Base-by-base conservation (phyloP, 1,140 invertebrate species). In the Aphelinus atriplicis region DNA sequence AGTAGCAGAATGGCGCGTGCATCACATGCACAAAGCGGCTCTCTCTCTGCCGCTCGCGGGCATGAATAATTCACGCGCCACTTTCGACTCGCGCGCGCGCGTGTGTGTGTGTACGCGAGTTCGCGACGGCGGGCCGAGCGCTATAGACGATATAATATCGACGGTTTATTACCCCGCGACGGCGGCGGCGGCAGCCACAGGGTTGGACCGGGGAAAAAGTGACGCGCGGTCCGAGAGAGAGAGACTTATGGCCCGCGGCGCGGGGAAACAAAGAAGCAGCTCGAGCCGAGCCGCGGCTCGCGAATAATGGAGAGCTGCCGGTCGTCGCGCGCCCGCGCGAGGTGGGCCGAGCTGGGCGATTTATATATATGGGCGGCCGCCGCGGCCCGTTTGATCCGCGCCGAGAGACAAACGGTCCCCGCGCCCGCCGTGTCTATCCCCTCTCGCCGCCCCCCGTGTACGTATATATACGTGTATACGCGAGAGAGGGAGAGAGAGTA, bases 341-440 rank as follows among this genome's bases (percentile, higher is more conserved):
- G 9, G 51, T 53, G 51, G 4, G 51, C 51, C 51, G 51, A 4
- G 51, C 51, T 0, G 9, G 51, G 4, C 51, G 9, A 53, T 26
- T 26, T 26, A 53, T 53, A 53, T 53, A 53, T 53, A 53, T 9
- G 51, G 51, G 26, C 26, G 26, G 83, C 86, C 86, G 88, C 88
- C 87, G 86, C 87, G 86, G 86, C 83, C 84, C 86, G 84, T 87
- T 88, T 87, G 85, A 87, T 85, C 84, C 87, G 82, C 81, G 78
- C 84, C 83, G 84, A 87, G 87, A 88, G 86, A 88, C 86, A 88
- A 88, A 88, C 86, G 87, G 85, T 84, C 84, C 85, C 84, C 84
- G 83, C 80, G 86, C 85, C 84, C 67, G 53, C 65, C 77, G 0
- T 26, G 26, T 69, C 67, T 76, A 71, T 62, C 73, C 73, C 67